Base-by-base conservation (phyloP, 2,113 vertebrate genomes). In the Dromiciops gliroides region DNA sequence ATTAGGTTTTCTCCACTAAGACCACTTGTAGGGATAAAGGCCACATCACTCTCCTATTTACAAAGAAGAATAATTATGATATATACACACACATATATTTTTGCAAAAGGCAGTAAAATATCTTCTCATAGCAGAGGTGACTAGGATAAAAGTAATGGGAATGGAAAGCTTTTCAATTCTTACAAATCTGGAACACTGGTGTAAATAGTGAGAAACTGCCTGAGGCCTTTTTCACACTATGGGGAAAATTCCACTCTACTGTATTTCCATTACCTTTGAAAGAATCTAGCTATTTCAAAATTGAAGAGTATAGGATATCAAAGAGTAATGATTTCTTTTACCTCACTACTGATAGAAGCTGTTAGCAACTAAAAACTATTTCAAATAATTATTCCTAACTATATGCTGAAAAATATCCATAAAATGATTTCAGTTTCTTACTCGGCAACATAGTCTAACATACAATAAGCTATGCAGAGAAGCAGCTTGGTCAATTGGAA, bases 1-100 rank as follows among this genome's bases (percentile, higher is more conserved):
- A 98, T 97, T 89, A 99, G 98, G 98, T 99, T 99, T 98, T 99
- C 99, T 96, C 99, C 99, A 92, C 99, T 99, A 93, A 99, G 99
- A 90, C 99, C 99, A 95, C 99, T 99, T 14, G 99, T 99, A 90
- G 99, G 99, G 97, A 99, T 98, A 98, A 99, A 99, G 98, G 98
- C 99, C 88, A 99, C 99, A 98, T 99, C 99, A 49, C 99, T 99
- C 52, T 99, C 99, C 99, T 99, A 97, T 97, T 95, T 97, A 96
- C 93, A 97, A 96, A 98, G n/a, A 97, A 22, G 92, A 28, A 16
- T 67, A n/a, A 83, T 83, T 44, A 83, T 83, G n/a, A 83, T 83
- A 44, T n/a, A n/a, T n/a, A n/a, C n/a, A n/a, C n/a, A n/a, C n/a
- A n/a, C n/a, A n/a, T n/a, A n/a, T n/a, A n/a, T n/a, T n/a, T n/a